Base-by-base conservation (phyloP, 1,140 invertebrate genomes). In the Heliconius melpomene region DNA sequence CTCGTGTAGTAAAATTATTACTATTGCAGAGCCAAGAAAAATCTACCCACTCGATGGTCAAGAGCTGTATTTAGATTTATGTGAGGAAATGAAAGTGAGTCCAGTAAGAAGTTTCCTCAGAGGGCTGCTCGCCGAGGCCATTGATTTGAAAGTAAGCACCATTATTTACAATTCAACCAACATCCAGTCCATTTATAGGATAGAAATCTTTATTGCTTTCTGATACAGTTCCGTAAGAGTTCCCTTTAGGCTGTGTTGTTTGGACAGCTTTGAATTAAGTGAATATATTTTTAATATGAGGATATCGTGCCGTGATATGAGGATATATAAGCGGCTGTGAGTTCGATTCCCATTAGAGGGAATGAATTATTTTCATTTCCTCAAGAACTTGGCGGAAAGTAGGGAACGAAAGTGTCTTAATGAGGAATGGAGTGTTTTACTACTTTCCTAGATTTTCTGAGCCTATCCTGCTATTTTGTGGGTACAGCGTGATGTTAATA, bases 31-130 rank as follows among this genome's bases (percentile, higher is more conserved):
- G 79, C 84, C 87, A 29, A 76, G 77, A 80, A 86, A 83, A 72
- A 75, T 83, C 52, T 92, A 86, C 77, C 84, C 90, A 76, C 84
- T 89, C 40, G 89, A 94, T 74, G 94, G 94, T 20, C 84, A 87
- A 80, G 90, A 93, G 74, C 82, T 91, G 66, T 95, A 95, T 80
- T 79, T 90, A 75, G 83, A 84, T 75, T 38, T 93, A 26, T 95
- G 94, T 80, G 86, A 93, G 78, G 87, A 93, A 79, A 86, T 91
- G 86, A 86, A 91, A 40, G 83, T 90, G 74, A 85, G 87, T 11
- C 91, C 93, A 60, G 87, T 95, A 23, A 84, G 85, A 52, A 83
- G 85, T 84, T 91, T 94, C 74, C 81, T 90, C 36, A 88, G 86
- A 66, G 89, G 86, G 18, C 81, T 95, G 29, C 72, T 87, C 18